Percentiles rank a stretch among this genome's conserved stretches.
Conservation (phyloP, 1,140 invertebrate species). For the Oedothorax gibbosus region DNA sequence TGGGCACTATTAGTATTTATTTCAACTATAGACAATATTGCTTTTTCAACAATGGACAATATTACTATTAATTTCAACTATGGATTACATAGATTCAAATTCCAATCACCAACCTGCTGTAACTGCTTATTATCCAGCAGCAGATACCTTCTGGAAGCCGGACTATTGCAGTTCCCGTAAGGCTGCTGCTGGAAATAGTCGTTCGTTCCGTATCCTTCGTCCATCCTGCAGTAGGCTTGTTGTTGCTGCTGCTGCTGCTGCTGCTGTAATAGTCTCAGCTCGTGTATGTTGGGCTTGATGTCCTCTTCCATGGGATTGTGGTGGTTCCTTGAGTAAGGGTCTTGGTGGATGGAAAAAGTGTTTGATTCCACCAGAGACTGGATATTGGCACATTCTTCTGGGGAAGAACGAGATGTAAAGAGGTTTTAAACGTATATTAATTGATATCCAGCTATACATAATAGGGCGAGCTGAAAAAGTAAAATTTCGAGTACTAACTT, state of each 20-base stretch:
- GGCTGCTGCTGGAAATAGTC: slow-evolving; percentile 14
- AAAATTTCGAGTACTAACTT: too few relatives aligned
- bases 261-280: background rate
- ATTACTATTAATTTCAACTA: too few relatives aligned
- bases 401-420: background rate
- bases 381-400: slow-evolving; percentile 59
- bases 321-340: slow-evolving; percentile 33
- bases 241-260: slow-evolving; percentile 24
- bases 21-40: too few relatives aligned
- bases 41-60: too few relatives aligned
- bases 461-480: too few relatives aligned
- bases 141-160: slow-evolving; percentile 42
- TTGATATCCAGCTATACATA: too few relatives aligned
- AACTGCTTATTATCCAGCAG: slow-evolving; percentile 36
- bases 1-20: too few relatives aligned
- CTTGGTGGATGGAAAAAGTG: slow-evolving; percentile 37
- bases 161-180: slow-evolving; percentile 33
- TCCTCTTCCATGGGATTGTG: slow-evolving; percentile 23
- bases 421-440: too few relatives aligned
- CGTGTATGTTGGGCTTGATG: slow-evolving; percentile 46
- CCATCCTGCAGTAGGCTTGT: slow-evolving; percentile 52
- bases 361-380: slow-evolving; percentile 52
- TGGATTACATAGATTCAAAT: too few relatives aligned
- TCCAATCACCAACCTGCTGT: background rate
- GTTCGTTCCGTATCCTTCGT: slow-evolving; percentile 32